Conservation (phyloP, 2,888 invertebrate species). For the Myopa tessellatipennis region DNA sequence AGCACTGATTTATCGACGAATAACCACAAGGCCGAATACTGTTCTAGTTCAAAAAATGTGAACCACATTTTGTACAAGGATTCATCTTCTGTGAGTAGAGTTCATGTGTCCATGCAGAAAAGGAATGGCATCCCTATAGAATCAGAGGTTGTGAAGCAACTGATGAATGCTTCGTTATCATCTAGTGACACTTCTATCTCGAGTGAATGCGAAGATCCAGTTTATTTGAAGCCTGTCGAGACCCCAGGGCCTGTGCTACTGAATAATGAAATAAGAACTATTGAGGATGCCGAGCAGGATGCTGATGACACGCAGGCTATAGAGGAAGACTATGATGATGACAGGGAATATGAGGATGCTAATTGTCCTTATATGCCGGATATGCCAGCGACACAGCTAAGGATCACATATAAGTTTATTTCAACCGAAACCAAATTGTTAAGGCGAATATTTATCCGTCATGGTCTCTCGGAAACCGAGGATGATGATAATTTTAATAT, state of each 20-base stretch:
- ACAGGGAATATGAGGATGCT: conserved; percentile 48
- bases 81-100: conserved; percentile 3
- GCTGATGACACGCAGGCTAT: conserved; percentile 1
- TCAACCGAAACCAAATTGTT: conserved; percentile 86
- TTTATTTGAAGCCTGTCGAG: conserved; percentile 52
- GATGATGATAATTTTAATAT: conserved; percentile 85
- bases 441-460: conserved; percentile 79
- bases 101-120: conserved; percentile 5
- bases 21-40: conserved; percentile 4
- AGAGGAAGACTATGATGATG: conserved; percentile 46
- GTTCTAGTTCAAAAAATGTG: conserved; percentile 4
- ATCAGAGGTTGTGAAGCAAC: conserved; percentile 46
- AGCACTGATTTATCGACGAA: background rate
- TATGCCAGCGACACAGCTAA: conserved; percentile 77
- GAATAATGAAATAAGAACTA: background rate
- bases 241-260: background rate
- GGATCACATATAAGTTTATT: conserved; percentile 82
- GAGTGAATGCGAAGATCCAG: conserved; percentile 60
- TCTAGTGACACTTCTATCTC: conserved; percentile 66
- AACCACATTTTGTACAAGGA: background rate
- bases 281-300: conserved; percentile 2
- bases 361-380: conserved; percentile 58
- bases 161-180: conserved; percentile 56
- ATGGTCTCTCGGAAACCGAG: conserved; percentile 78
- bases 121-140: conserved; percentile 17